These are phyloP conservation scores for Opisthocomus hoazin DNA, from an alignment of 2,113 vertebrate genomes.

Conservation along the genomic window DNA sequence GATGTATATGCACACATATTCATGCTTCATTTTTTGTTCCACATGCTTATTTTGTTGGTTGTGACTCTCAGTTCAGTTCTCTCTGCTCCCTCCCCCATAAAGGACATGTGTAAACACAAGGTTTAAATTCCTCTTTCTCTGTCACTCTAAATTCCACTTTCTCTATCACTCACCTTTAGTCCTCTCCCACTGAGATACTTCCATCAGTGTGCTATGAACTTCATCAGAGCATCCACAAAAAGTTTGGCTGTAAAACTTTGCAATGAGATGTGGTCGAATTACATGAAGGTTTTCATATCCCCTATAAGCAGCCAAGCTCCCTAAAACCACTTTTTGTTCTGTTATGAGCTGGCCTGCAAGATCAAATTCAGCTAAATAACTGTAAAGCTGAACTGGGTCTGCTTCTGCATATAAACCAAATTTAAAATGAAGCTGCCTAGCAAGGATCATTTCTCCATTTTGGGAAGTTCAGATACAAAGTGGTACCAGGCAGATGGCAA, in stretches of 20 bases:
- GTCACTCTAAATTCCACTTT: background rate
- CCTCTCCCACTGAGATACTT: background rate
- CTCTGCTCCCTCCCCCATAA: background rate
- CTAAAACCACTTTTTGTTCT: background rate
- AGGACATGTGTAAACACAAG: background rate
- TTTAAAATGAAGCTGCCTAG: background rate
- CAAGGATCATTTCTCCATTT: background rate
- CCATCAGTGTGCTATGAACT: background rate
- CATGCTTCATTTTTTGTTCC: background rate
- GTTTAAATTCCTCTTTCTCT: background rate
- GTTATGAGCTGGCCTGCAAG: background rate
- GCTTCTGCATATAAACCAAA: background rate
- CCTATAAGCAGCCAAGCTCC: background rate
- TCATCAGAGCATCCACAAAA: background rate
- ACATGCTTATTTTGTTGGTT: background rate
- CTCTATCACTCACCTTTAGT: background rate
- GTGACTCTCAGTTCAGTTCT: background rate
- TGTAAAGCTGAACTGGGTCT: background rate
- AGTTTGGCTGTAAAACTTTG: background rate
- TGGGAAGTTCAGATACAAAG: background rate
- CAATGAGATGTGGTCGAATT: background rate
- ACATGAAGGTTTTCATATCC: background rate
- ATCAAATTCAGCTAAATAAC: background rate
- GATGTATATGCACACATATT: background rate
- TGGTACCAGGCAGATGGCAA: accelerated